These are phyloP conservation scores for Dasysyrphus tricinctus DNA, from an alignment of 2,888 invertebrate species.

Conservation along the genomic window DNA sequence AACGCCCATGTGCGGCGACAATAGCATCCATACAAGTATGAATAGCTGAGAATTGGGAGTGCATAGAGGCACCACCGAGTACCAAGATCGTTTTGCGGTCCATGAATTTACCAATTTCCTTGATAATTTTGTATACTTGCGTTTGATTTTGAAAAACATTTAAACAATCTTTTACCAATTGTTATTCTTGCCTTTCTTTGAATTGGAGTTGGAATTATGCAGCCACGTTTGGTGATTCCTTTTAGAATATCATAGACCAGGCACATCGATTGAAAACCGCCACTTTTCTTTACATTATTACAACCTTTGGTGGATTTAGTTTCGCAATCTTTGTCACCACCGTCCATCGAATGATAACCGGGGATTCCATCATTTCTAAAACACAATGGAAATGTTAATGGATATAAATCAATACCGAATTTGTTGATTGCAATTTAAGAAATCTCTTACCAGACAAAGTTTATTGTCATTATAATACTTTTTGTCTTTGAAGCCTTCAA, in stretches of 20 bases:
- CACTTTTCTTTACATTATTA: constrained; percentile 87
- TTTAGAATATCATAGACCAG: too few species aligned
- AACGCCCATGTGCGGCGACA: constrained; percentile 99
- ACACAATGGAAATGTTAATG: neutral
- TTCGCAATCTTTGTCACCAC: constrained; percentile 74
- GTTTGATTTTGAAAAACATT: neutral
- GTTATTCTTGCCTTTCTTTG: too few species aligned
- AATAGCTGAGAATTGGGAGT: constrained; percentile 97
- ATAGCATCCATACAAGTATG: constrained; percentile 97
- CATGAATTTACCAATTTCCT: constrained; percentile 95
- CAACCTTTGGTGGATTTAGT: constrained; percentile 76
- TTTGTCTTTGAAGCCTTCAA: too few species aligned
- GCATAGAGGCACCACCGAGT: constrained; percentile 98
- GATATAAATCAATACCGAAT: neutral
- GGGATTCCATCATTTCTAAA: constrained; percentile 79
- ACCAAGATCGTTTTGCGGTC: constrained; percentile 94
- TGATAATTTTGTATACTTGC: constrained; percentile 94
- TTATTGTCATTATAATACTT: too few species aligned
- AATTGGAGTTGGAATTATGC: too few species aligned
- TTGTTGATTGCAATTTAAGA: neutral
- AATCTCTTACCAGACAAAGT: too few species aligned
- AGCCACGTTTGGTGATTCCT: too few species aligned
- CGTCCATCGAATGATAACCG: constrained; percentile 81
- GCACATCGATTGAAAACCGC: constrained; percentile 97
- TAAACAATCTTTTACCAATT: too few species aligned